These are phyloP conservation scores for Myotis lucifugus DNA, from an alignment of 2,113 vertebrate species.

Conservation along the genomic window DNA sequence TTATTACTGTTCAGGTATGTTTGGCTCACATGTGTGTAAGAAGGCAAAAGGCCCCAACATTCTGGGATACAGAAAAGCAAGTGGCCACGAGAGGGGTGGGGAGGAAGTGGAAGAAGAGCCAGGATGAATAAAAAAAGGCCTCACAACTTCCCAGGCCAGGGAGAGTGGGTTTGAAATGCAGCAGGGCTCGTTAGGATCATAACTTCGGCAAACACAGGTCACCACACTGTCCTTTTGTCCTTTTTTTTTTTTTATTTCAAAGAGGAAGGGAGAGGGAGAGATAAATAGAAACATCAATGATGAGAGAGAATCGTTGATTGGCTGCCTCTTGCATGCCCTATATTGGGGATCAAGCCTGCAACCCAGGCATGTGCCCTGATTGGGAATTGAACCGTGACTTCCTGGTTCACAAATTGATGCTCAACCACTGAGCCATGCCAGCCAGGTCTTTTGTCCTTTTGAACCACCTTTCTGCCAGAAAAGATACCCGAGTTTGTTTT, in stretches of 20 bases:
- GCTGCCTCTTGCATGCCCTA: too few species aligned
- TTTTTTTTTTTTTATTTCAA: too few species aligned
- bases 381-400: too few species aligned
- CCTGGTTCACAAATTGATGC: too few species aligned
- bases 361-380: too few species aligned
- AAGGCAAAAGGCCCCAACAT: background rate
- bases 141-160: background rate
- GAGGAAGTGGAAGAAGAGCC: background rate
- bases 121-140: background rate
- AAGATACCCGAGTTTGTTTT: background rate
- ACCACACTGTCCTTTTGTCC: background rate
- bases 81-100: background rate
- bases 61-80: background rate
- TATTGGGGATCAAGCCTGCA: too few species aligned
- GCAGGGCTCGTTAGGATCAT: background rate
- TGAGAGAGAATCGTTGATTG: too few species aligned
- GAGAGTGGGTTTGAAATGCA: background rate
- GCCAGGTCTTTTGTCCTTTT: background rate
- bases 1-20: background rate
- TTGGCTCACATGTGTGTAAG: background rate
- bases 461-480: background rate
- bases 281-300: too few species aligned
- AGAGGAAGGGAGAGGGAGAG: too few species aligned
- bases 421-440: too few species aligned
- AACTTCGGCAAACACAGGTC: background rate